Evolutionary conservation across 1,140 invertebrate species (phyloP).

Genomic region (Pogonus chalceus): DNA sequence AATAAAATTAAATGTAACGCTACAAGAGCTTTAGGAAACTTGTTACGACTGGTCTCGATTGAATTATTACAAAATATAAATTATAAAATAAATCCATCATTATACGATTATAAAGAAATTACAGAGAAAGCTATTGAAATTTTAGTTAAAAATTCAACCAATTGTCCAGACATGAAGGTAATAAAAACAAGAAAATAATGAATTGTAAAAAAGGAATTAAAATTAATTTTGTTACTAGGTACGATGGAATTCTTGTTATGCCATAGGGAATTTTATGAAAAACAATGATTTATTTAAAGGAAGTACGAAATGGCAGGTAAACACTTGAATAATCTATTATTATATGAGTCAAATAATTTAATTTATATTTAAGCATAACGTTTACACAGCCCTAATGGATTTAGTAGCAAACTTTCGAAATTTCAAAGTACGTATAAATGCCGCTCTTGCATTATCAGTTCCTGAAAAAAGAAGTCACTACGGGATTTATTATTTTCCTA

Average conservation of each 20-base stretch:
- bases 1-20: conserved; percentile 74
- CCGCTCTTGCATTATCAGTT: conserved; percentile 60
- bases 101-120: conserved; percentile 41
- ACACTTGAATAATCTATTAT: conserved; percentile 15
- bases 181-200: conserved; percentile 14
- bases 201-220: conserved; percentile 10
- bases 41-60: conserved; percentile 53
- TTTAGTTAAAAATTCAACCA: conserved; percentile 54
- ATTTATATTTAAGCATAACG: conserved; percentile 23
- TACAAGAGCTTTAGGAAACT: conserved; percentile 68
- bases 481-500: conserved; percentile 43
- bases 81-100: too few species aligned
- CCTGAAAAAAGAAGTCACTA: conserved; percentile 45
- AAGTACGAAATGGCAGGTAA: conserved; percentile 42
- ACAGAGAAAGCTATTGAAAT: conserved; percentile 45
- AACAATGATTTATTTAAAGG: conserved; percentile 48
- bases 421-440: conserved; percentile 70
- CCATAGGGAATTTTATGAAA: conserved; percentile 64
- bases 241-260: conserved; percentile 85
- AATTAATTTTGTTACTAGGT: conserved; percentile 39
- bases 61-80: conserved; percentile 38
- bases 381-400: conserved; percentile 40
- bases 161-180: conserved; percentile 69
- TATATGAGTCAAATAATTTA: neutral
- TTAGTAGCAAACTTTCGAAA: conserved; percentile 45